phyloP scores from a whole-genome alignment of 64 coral and sea anemone species.

The Porites australiensis region DNA sequence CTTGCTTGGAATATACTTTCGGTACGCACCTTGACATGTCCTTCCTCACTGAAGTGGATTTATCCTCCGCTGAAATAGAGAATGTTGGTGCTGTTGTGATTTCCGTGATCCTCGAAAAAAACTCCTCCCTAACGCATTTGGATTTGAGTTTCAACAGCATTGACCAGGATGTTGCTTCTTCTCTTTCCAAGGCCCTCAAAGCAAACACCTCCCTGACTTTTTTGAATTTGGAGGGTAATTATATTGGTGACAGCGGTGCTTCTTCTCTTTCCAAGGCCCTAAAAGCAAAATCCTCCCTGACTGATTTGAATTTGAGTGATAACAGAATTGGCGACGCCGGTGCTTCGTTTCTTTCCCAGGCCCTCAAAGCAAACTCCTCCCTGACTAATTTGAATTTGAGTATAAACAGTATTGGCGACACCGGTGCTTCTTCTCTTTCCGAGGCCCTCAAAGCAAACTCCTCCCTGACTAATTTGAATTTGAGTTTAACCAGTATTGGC shows the following conservation, averaged over 20 bases:
- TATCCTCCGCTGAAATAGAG: not conserved
- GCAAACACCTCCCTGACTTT: not conserved
- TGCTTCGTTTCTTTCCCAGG: no score
- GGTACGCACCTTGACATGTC: not conserved
- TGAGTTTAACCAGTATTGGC: no score
- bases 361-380: no score
- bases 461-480: no score
- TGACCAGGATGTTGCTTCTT: not conserved
- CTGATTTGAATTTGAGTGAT: no score
- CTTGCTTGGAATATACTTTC: not conserved
- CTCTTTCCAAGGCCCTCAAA: not conserved
- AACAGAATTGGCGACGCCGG: no score
- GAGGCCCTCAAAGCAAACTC: no score
- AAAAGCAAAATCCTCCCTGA: not conserved
- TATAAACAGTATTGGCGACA: no score
- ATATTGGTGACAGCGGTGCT: not conserved
- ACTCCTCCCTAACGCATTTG: not conserved
- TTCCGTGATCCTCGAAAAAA: not conserved
- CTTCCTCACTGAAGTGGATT: not conserved
- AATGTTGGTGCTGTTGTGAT: not conserved
- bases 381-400: no score
- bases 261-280: not conserved
- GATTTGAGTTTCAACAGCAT: not conserved
- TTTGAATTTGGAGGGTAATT: not conserved
- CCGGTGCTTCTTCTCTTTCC: no score